Evolutionary conservation across 2,888 invertebrate species (phyloP).

Genomic region (Serrognathus titanus): DNA sequence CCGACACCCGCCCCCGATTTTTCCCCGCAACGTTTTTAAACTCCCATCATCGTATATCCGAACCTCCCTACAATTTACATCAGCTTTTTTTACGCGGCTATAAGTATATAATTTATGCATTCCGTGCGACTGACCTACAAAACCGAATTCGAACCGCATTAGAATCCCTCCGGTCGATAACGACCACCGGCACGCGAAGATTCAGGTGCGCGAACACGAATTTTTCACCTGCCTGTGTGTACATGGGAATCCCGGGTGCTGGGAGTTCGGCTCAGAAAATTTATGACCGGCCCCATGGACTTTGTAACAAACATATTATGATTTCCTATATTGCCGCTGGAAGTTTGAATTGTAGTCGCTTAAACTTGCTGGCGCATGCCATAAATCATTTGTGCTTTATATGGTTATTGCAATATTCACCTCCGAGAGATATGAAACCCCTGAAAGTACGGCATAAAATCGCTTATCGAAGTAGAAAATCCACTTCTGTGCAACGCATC

Average conservation of each 20-base stretch:
- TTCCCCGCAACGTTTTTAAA: constrained; percentile 14
- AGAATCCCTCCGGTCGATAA: constrained; percentile 22
- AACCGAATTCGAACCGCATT: constrained; percentile 7
- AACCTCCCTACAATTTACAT: no score
- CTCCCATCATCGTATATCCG: background rate
- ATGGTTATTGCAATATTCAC: background rate
- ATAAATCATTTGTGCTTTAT: no score
- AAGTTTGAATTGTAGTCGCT: no score
- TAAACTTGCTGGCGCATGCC: no score
- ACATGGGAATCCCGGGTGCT: background rate
- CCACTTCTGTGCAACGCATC: no score
- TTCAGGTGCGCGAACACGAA: constrained; percentile 1
- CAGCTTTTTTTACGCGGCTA: background rate
- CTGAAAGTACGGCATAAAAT: no score
- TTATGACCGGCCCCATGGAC: no score
- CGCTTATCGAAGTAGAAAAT: no score
- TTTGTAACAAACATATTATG: no score
- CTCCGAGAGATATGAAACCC: background rate
- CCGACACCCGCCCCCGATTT: constrained; percentile 27
- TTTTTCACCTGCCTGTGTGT: background rate
- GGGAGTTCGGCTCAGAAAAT: background rate
- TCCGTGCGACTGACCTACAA: constrained; percentile 11
- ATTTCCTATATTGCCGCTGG: no score
- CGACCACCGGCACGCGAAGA: constrained; percentile 21
- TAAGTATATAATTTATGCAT: constrained; percentile 10